Evolutionary conservation across 1,140 invertebrate species (phyloP), one percentile per base, ranked within the genome.

Genomic region (Phenacoccus solenopsis): DNA sequence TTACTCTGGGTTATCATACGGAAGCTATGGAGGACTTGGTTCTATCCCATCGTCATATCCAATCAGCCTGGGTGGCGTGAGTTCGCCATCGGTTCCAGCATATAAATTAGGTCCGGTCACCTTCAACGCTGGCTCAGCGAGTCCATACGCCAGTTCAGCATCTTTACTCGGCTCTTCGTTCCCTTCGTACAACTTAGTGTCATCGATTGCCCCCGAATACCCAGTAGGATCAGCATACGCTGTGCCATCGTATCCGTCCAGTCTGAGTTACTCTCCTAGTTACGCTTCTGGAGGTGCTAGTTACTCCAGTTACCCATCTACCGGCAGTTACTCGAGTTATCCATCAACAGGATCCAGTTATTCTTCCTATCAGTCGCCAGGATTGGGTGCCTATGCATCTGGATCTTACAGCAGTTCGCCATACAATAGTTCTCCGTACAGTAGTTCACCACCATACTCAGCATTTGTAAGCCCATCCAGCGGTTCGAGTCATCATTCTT

Each of bases 1-100:
- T 16, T 64, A 64, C 59, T 64, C 59, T 3, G 59, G 22, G 9
- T 64, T 64, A 27, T 64, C 59, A 4, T 64, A 64, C 59, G 59
- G 59, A 5, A 16, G 59, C 25, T 27, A 24, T 20, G 59, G 21
- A 64, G 59, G 59, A 4, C 4, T 9, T 10, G 10, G 20, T 10
- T 27, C 59, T 22, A 20, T 27, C 12, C 59, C 59, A 25, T 10
- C 25, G 21, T 4, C 25, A 25, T 64, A 64, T 64, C 59, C 38
- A 9, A 16, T 9, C 2, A n/a, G 38, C 13, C 16, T 49, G 38
- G 38, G 12, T 22, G 22, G 20, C 10, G 59, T 27, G 25, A 22
- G 59, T 10, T 27, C 25, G 4, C 59, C 59, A 64, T 64, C 59
- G 16, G 38, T 49, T 9, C 3, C 38, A 4, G 22, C 59, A 13